Conservation (phyloP, 2,113 vertebrate genomes). For the Lota lota region DNA sequence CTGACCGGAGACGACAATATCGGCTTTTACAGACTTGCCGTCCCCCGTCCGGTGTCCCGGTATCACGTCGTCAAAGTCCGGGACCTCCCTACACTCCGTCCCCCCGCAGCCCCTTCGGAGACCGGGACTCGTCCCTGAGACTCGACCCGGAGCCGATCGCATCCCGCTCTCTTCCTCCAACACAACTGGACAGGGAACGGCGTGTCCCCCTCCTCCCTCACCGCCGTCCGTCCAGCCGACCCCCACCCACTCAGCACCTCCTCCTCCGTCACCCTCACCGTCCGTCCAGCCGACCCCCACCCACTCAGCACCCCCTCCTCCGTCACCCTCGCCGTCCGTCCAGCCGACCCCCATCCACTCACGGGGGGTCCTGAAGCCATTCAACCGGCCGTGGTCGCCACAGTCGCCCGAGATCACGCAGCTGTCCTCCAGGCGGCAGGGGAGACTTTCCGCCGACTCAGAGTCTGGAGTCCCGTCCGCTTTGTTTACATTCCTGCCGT, state of each 20-base stretch:
- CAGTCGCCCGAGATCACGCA: conserved; percentile 32
- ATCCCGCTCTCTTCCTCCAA: conserved; percentile 23
- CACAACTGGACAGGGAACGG: background rate
- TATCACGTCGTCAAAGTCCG: conserved; percentile 7
- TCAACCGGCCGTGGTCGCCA: conserved; percentile 42
- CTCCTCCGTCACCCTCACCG: too few species aligned
- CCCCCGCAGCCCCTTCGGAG: background rate
- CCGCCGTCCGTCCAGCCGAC: background rate
- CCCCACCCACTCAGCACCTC: conserved; percentile 21
- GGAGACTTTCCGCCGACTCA: conserved; percentile 20
- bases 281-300: conserved; percentile 7
- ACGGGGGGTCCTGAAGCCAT: conserved; percentile 65
- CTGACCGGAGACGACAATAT: background rate
- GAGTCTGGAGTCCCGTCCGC: background rate
- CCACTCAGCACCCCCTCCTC: conserved; percentile 23
- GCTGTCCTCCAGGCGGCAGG: conserved; percentile 22
- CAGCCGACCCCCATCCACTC: conserved; percentile 17
- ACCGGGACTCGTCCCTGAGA: conserved; percentile 20
- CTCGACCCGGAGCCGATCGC: conserved; percentile 15
- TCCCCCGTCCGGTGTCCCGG: conserved; percentile 2
- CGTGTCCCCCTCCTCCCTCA: conserved; percentile 7
- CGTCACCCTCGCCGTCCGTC: too few species aligned
- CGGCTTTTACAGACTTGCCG: background rate
- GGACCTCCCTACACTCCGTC: conserved; percentile 11
- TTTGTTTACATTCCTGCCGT: conserved; percentile 49